These are phyloP conservation scores for Cosmia trapezina DNA, from an alignment of 2,888 invertebrate genomes.

Conservation along the genomic window DNA sequence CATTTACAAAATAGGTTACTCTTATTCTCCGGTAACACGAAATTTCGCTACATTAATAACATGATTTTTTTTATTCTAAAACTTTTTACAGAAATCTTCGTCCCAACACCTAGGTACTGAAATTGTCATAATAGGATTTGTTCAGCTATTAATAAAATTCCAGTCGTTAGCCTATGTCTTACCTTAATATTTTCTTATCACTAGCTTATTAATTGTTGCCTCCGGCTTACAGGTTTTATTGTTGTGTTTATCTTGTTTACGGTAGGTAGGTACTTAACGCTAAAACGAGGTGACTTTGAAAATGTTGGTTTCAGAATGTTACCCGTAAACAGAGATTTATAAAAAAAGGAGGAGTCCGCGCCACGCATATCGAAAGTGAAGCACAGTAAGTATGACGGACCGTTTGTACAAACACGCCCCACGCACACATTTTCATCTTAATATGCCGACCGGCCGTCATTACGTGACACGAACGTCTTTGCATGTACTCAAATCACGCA, in stretches of 20 bases:
- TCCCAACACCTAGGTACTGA: constrained; percentile 29
- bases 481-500: too few species aligned
- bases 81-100: constrained; percentile 56
- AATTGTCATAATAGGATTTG: constrained; percentile 34
- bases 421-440: too few species aligned
- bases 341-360: too few species aligned
- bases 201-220: constrained; percentile 49
- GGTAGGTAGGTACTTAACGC: too few species aligned
- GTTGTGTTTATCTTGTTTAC: background rate
- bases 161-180: constrained; percentile 29
- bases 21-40: constrained; percentile 57
- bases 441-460: too few species aligned
- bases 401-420: too few species aligned
- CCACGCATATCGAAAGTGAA: too few species aligned
- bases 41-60: constrained; percentile 56
- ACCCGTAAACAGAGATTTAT: too few species aligned
- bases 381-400: too few species aligned
- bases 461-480: too few species aligned
- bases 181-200: constrained; percentile 26
- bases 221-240: constrained; percentile 2
- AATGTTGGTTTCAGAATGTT: background rate
- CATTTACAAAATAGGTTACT: constrained; percentile 66
- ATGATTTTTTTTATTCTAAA: constrained; percentile 33
- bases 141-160: constrained; percentile 36
- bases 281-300: constrained; percentile 6